phyloP scores from a whole-genome alignment of 2,888 invertebrate genomes.

The Eurytoma adleriae region DNA sequence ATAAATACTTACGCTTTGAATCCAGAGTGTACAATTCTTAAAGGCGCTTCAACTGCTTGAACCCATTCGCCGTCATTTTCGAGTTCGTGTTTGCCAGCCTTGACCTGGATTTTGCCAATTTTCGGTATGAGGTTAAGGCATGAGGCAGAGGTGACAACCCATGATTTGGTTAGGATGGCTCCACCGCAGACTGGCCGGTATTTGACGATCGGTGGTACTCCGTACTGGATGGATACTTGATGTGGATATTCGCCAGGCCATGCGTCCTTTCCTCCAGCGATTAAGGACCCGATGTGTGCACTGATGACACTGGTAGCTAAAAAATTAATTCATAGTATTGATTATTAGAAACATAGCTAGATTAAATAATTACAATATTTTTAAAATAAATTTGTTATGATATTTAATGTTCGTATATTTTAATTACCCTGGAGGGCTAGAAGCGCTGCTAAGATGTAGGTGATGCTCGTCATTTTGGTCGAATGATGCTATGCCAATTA shows the following conservation, averaged over 20 bases:
- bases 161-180: conserved; percentile 49
- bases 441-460: neutral
- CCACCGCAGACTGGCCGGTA: conserved; percentile 46
- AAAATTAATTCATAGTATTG: neutral
- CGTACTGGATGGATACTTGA: conserved; percentile 37
- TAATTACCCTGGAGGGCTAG: conserved; percentile 37
- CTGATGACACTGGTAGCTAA: neutral
- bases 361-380: no score
- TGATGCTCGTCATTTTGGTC: conserved; percentile 12
- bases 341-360: no score
- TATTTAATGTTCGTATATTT: neutral
- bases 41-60: conserved; percentile 26
- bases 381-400: no score
- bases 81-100: conserved; percentile 57
- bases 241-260: conserved; percentile 40
- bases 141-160: conserved; percentile 59
- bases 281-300: neutral
- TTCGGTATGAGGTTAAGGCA: conserved; percentile 54
- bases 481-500: neutral
- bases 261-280: conserved; percentile 34
- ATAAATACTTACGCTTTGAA: conserved; percentile 49
- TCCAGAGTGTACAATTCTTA: conserved; percentile 41
- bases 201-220: conserved; percentile 20
- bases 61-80: conserved; percentile 38
- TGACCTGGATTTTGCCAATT: conserved; percentile 50